Percentiles rank a stretch among this genome's conserved stretches.
Evolutionary conservation across 2,797 vertebrate species (phyloP).

Genomic region (Rhinatrema bivittatum): DNA sequence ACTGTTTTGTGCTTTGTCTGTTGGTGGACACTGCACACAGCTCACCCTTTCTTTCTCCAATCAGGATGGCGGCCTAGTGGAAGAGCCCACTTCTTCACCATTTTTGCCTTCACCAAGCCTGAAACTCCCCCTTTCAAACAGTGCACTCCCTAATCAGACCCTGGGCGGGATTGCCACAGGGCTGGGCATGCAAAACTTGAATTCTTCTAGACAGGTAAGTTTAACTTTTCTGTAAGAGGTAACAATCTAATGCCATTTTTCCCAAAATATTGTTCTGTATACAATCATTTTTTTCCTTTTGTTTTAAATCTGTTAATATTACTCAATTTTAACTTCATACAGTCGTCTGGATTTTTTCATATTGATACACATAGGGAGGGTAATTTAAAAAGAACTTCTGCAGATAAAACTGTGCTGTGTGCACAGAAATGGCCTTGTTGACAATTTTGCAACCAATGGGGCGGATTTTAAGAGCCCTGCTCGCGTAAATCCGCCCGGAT

Average conservation of each 20-base stretch:
- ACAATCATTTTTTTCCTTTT: neutral
- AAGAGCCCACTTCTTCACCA: constrained; percentile 93
- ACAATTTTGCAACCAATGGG: too few relatives aligned
- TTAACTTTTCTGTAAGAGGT: constrained; percentile 5
- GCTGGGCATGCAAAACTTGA: constrained; percentile 99
- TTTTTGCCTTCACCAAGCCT: constrained; percentile 99
- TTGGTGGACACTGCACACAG: constrained; percentile 40
- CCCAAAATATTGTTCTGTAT: neutral
- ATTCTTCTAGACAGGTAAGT: constrained; percentile 95
- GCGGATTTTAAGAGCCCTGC: too few relatives aligned
- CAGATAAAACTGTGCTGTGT: too few relatives aligned
- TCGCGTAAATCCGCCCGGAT: too few relatives aligned
- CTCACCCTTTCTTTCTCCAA: constrained; percentile 62
- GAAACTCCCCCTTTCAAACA: constrained; percentile 95
- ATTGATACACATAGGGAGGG: too few relatives aligned
- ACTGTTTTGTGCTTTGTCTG: constrained; percentile 32
- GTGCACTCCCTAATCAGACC: constrained; percentile 92
- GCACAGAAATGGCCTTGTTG: too few relatives aligned
- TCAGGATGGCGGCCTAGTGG: constrained; percentile 91
- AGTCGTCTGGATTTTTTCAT: too few relatives aligned
- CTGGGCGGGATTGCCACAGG: constrained; percentile 90
- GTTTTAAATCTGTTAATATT: rapidly evolving
- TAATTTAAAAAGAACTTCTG: too few relatives aligned
- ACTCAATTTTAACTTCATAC: too few relatives aligned
- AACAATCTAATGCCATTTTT: neutral